These are phyloP conservation scores for Chrysemys picta DNA, from an alignment of 2,113 vertebrate genomes.

Conservation along the genomic window DNA sequence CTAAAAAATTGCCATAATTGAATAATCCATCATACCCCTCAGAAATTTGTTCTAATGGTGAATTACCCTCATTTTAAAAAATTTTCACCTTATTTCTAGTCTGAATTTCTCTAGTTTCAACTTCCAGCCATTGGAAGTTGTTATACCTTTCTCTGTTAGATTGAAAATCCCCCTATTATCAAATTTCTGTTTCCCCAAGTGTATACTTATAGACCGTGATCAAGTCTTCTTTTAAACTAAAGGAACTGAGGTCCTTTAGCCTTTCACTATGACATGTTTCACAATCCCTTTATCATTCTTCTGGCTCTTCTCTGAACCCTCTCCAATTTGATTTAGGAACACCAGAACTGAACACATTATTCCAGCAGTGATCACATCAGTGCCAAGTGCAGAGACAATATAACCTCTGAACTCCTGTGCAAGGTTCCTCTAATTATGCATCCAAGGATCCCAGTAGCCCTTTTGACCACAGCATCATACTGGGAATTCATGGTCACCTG, in stretches of 20 bases:
- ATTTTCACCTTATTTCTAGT: not conserved
- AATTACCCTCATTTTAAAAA: not conserved
- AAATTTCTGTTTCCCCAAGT: not conserved
- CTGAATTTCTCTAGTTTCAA: not conserved
- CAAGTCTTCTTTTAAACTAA: not conserved
- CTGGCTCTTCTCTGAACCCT: not conserved
- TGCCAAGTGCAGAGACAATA: not conserved
- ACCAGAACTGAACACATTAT: not conserved
- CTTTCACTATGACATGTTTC: not conserved
- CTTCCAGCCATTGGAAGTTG: not conserved
- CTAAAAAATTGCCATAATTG: not conserved
- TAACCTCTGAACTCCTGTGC: not conserved
- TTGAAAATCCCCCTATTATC: not conserved
- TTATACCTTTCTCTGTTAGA: not conserved
- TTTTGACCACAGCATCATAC: not conserved
- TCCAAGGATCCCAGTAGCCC: rapidly evolving
- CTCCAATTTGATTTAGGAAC: not conserved
- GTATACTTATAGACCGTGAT: not conserved
- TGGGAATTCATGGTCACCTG: not conserved
- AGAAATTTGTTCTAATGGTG: not conserved
- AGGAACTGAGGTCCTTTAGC: rapidly evolving
- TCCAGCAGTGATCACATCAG: not conserved
- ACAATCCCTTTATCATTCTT: not conserved
- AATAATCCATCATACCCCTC: not conserved
- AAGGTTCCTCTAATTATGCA: not conserved